These are phyloP conservation scores for Hirundo rustica DNA, from an alignment of 2,797 vertebrate genomes.

Conservation along the genomic window DNA sequence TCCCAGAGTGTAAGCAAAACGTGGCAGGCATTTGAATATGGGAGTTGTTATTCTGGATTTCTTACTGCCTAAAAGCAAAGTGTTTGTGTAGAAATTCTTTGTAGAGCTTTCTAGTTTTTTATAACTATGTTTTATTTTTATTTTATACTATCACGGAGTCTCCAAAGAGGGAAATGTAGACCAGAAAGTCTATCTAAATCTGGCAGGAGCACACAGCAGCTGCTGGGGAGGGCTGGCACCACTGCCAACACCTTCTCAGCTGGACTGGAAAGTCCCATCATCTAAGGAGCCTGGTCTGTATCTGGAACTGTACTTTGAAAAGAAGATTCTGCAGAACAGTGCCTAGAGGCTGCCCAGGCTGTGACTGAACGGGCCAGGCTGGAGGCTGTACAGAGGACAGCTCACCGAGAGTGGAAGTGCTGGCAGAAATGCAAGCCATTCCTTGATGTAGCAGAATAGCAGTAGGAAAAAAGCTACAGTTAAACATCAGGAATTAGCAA, in stretches of 20 bases:
- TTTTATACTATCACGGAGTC: neutral
- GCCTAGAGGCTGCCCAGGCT: neutral
- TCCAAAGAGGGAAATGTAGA: neutral
- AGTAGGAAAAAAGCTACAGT: neutral
- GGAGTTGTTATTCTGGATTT: neutral
- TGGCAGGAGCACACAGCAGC: neutral
- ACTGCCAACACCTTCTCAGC: neutral
- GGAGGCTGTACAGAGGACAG: neutral
- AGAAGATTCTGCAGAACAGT: neutral
- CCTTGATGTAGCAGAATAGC: neutral
- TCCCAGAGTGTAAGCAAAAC: neutral
- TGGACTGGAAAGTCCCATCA: neutral
- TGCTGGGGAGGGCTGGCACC: neutral
- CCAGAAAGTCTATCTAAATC: neutral
- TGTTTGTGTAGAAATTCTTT: neutral
- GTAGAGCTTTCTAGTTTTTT: neutral
- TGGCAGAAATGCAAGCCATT: neutral
- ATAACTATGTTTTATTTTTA: neutral
- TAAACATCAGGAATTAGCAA: constrained; percentile 22
- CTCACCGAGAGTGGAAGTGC: neutral
- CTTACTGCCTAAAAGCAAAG: neutral
- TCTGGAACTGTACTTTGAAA: neutral
- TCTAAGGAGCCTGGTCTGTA: neutral
- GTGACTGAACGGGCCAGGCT: neutral
- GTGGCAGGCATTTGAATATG: neutral